Evolutionary conservation across 2,113 vertebrate species (phyloP).

Genomic region (Hyperoodon ampullatus): DNA sequence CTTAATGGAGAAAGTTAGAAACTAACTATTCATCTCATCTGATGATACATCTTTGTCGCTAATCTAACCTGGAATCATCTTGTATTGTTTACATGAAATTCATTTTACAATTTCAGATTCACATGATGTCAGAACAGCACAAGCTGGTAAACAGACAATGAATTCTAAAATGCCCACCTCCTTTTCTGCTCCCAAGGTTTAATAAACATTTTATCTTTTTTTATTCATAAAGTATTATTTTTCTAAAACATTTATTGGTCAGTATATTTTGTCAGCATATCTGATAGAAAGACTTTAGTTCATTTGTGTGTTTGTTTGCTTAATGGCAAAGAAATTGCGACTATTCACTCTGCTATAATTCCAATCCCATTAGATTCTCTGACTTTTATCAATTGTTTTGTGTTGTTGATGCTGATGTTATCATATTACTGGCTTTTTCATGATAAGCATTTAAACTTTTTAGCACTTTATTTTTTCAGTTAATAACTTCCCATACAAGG

Average conservation of each 20-base stretch:
- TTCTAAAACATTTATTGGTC: constrained; percentile 53
- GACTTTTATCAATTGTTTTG: constrained; percentile 66
- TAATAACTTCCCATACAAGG: constrained; percentile 57
- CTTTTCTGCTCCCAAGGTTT: background rate
- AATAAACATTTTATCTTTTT: constrained; percentile 48
- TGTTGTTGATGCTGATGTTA: background rate
- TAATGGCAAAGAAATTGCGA: background rate
- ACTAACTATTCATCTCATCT: constrained; percentile 47
- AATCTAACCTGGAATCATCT: constrained; percentile 43
- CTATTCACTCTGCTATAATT: background rate
- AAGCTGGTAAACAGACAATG: constrained; percentile 78
- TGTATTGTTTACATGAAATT: constrained; percentile 72
- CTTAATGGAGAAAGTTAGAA: constrained; percentile 43
- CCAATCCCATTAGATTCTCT: constrained; percentile 26
- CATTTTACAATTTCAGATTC: constrained; percentile 83
- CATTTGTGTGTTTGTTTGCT: background rate
- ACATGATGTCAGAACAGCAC: constrained; percentile 80
- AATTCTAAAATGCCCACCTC: constrained; percentile 62
- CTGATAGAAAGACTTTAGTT: constrained; percentile 50
- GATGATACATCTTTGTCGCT: constrained; percentile 14
- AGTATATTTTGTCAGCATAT: constrained; percentile 60
- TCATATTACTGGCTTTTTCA: constrained; percentile 34
- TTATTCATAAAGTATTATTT: constrained; percentile 74
- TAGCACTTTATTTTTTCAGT: background rate
- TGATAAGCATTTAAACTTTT: constrained; percentile 68